Evolutionary conservation across 2,113 vertebrate species (phyloP), one percentile per base, ranked within the genome.

Genomic region (Crotalus helleri): DNA sequence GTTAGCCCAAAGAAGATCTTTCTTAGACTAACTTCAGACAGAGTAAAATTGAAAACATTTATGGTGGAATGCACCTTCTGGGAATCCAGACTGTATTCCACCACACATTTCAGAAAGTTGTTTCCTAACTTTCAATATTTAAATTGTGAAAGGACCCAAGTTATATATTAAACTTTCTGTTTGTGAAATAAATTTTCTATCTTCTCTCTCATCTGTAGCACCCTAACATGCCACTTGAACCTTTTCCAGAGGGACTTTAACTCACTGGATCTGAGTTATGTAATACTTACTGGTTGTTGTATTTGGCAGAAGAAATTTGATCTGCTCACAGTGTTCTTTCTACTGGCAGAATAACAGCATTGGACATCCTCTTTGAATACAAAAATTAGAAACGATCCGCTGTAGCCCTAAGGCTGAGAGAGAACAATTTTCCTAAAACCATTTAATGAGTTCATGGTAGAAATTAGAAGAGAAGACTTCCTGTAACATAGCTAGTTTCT

Each of bases 111-210:
- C 49, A 51, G 69, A 23, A 3, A 0, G 3, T 1, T 88, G 3
- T 85, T 91, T 85, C 8, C 23, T n/a, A 13, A 2, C 57, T 88
- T 81, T 2, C 85, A 53, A 2, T 0, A 51, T 91, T 6, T 88
- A 11, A 39, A 39, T 0, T 93, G 81, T 53, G 6, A 61, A 89
- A 58, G 85, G 12, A 0, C 59, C 11, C 26, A 64, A 64, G 26
- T 11, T 23, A n/a, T 64, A n/a, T 64, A 64, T n/a, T 64, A 64
- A 29, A 13, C 61, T 0, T 0, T 0, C 0, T 81, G 6, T 39
- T 39, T 39, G 5, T 39, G 15, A 81, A 39, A 39, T 39, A 81
- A 19, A 19, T 39, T 39, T 39, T 74, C 15, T 39, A 81, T 81
- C 33, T 39, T 81, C n/a, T 81, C 15, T 81, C 15, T 81, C 15